phyloP scores from a whole-genome alignment of 1,140 invertebrate species.

The Sesamia nonagrioides region DNA sequence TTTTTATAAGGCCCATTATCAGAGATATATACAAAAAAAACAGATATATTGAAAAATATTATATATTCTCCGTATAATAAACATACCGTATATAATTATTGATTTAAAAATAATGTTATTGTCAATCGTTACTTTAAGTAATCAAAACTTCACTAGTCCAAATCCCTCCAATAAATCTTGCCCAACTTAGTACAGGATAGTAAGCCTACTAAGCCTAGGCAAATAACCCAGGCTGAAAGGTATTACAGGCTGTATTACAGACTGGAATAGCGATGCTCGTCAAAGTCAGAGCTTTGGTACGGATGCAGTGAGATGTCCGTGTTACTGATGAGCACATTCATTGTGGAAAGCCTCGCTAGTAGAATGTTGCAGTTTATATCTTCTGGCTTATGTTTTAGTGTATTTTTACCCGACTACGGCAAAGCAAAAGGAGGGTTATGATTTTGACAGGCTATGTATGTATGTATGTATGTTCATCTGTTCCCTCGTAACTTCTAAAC shows the following conservation, averaged over 20 bases:
- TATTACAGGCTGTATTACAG: not conserved
- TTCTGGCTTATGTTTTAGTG: not conserved
- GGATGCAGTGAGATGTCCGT: not conserved
- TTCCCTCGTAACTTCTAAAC: no score
- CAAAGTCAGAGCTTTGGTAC: slow-evolving; percentile 9
- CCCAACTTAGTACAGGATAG: not conserved
- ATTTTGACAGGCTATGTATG: no score
- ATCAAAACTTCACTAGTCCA: not conserved
- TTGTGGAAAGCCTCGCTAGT: not conserved
- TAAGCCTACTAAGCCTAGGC: slow-evolving; percentile 11
- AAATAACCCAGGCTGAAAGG: not conserved
- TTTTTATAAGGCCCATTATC: no score
- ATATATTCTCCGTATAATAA: no score
- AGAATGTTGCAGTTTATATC: not conserved
- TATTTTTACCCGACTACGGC: no score
- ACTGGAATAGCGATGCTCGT: not conserved
- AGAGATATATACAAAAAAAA: no score
- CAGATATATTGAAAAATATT: no score
- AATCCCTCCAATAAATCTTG: not conserved
- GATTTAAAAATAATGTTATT: not conserved
- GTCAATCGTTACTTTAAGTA: not conserved
- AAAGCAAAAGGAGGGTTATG: no score
- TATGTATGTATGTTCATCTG: no score
- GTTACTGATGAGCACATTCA: slow-evolving; percentile 32
- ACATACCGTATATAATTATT: no score